These are phyloP conservation scores for Pomatorhinus ruficollis DNA, from an alignment of 2,113 vertebrate species.

Conservation along the genomic window DNA sequence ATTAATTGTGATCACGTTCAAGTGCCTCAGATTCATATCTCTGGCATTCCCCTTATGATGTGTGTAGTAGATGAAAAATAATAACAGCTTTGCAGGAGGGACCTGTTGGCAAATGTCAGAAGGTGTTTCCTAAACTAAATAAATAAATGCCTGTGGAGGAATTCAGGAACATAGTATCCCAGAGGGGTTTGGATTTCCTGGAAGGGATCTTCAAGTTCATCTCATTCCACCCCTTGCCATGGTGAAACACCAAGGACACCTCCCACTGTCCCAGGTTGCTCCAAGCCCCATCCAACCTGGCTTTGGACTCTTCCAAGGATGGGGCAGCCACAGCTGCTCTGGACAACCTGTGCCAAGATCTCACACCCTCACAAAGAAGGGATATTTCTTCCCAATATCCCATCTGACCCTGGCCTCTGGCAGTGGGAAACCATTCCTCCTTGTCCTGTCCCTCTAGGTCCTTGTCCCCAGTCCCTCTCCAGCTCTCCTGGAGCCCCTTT, in stretches of 20 bases:
- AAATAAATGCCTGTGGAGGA: not conserved
- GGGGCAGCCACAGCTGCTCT: not conserved
- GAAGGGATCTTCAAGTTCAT: not conserved
- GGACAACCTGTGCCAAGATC: accelerated
- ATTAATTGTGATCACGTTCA: not conserved
- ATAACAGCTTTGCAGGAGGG: not conserved
- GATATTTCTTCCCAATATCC: not conserved
- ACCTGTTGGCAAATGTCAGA: not conserved
- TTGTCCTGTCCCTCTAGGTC: not conserved
- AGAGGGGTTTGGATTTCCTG: not conserved
- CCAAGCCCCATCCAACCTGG: accelerated
- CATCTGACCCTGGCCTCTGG: not conserved
- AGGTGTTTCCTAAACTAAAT: not conserved
- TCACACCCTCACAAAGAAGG: accelerated
- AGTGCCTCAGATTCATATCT: not conserved
- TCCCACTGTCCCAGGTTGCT: not conserved
- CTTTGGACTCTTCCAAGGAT: not conserved
- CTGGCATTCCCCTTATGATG: not conserved
- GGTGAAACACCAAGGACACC: not conserved
- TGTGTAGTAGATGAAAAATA: not conserved
- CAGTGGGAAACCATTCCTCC: not conserved
- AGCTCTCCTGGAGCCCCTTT: not conserved
- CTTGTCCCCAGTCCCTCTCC: not conserved
- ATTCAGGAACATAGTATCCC: not conserved
- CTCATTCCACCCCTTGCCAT: not conserved